Evolutionary conservation across 2,888 invertebrate genomes (phyloP), one percentile per base, ranked within the genome.

Genomic region (Odontomyia ornata): DNA sequence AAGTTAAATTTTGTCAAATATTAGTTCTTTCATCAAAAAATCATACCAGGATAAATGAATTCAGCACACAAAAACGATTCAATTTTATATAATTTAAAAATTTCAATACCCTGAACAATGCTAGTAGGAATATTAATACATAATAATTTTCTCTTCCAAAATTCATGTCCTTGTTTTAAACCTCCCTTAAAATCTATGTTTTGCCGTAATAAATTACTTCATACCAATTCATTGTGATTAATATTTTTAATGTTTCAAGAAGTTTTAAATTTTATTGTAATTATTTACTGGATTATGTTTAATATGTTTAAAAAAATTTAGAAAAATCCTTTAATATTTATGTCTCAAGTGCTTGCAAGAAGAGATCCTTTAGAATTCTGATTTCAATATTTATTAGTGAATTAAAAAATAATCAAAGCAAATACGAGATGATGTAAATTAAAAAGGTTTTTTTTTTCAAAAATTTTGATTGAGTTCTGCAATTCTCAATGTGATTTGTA

Each of bases 401-500:
- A 18, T n/a, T 15, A 3, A 36, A 36, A 36, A 36, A 36, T 36
- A 36, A 36, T 36, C 36, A 36, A 36, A 36, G 9, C 36, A 5
- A 56, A n/a, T 56, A 56, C 56, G 56, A 18, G 21, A 56, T 30
- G n/a, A 28, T 23, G 28, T 64, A n/a, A 64, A 64, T 11, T 23
- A 0, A 28, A 28, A 64, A 64, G 23, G 15, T 28, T 30, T 60
- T 56, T 18, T 30, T 30, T 15, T 65, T 23, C 56, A 75, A 77
- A 52, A 65, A 82, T 86, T 87, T 86, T 88, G 88, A 88, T 88
- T 88, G 87, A 87, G 87, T 87, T 28, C 86, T 88, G 88, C 88
- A 88, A 88, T 88, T 88, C 88, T 79, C 77, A 77, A 78, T 36
- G 52, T 21, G 21, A n/a, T 73, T 7, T 23, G 1, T 65, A 65